Conservation (phyloP, 2,797 vertebrate genomes). For the Apodemus agrarius region DNA sequence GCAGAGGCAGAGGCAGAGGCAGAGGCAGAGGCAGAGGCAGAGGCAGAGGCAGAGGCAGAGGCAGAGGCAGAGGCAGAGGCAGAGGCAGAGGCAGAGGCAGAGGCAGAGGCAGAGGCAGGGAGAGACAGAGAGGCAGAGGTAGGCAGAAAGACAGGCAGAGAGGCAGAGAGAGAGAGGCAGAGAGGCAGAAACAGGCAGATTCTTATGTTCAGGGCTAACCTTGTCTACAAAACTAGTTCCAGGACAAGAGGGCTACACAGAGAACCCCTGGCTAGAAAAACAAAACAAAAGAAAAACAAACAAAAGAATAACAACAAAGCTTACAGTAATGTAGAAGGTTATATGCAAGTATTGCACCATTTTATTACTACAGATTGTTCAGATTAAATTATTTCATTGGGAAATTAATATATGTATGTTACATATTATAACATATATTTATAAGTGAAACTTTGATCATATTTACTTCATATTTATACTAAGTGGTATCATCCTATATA, state of each 20-base stretch:
- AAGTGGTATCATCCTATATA: not conserved
- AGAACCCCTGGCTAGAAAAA: not conserved
- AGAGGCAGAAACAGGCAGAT: not conserved
- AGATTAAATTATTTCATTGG: not conserved
- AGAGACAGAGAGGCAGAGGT: not conserved
- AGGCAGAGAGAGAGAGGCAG: not conserved
- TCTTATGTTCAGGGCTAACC: not conserved
- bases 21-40: too few species aligned
- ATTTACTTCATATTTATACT: not conserved
- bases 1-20: too few species aligned
- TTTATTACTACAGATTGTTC: not conserved
- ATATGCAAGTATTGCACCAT: not conserved
- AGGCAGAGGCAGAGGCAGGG: too few species aligned
- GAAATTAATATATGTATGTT: not conserved
- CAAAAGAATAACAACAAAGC: not conserved
- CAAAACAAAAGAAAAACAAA: not conserved
- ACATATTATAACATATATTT: not conserved
- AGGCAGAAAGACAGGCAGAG: not conserved
- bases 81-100: too few species aligned
- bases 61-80: not conserved
- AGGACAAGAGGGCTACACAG: not conserved
- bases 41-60: too few species aligned
- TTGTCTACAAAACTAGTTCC: not conserved
- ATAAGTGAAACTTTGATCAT: not conserved
- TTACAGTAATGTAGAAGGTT: not conserved